phyloP scores from a whole-genome alignment of 2,113 vertebrate genomes.

The Petromus typicus region DNA sequence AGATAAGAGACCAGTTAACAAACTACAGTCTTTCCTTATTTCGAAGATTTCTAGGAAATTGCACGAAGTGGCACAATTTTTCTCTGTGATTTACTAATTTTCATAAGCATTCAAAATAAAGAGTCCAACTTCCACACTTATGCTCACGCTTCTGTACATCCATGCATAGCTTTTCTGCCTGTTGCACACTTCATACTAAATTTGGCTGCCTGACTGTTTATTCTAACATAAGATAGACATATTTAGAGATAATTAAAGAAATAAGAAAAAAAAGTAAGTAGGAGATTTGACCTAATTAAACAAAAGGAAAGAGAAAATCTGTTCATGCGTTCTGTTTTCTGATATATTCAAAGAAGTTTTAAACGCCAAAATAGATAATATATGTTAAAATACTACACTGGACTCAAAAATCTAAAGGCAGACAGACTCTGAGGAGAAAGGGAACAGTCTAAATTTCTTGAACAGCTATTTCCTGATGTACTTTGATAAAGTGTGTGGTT shows the following conservation, averaged over 20 bases:
- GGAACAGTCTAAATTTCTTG: neutral
- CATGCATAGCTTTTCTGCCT: neutral
- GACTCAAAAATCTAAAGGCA: constrained; percentile 7
- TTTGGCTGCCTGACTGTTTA: neutral
- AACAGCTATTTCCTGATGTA: neutral
- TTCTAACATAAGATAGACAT: neutral
- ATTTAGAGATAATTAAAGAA: constrained; percentile 34
- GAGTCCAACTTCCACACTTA: neutral
- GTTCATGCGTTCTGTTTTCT: neutral
- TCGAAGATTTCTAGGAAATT: constrained; percentile 7
- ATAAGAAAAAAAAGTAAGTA: neutral
- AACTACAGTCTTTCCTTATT: neutral
- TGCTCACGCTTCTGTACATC: neutral
- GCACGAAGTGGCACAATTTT: neutral
- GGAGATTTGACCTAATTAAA: neutral
- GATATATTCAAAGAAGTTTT: neutral
- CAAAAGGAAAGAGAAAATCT: neutral
- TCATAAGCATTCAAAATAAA: neutral
- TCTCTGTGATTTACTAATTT: constrained; percentile 15
- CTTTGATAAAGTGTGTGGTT: neutral
- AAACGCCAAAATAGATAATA: constrained; percentile 47
- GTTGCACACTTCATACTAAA: neutral
- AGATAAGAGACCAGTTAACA: neutral
- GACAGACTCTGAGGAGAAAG: neutral
- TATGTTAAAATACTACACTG: neutral